A percentile compares a stretch with the other conserved stretches of the same genome.
Evolutionary conservation across 2,797 vertebrate genomes (phyloP).

Genomic region (Petrocephalus schoutedeni): DNA sequence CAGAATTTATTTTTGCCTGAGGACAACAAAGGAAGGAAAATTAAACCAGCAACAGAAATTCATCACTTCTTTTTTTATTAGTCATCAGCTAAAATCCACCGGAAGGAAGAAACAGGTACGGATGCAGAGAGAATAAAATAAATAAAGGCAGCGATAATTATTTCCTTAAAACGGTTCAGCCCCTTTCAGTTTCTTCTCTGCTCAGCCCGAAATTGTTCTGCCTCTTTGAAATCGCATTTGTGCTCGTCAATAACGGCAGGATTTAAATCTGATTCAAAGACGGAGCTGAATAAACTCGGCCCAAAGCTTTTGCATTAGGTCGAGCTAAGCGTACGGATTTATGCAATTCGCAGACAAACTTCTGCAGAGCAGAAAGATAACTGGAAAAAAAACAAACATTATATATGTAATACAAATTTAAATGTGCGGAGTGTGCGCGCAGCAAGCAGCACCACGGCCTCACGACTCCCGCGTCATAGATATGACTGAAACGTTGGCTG

Average conservation of each 20-base stretch:
- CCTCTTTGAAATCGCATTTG: conserved; percentile 3
- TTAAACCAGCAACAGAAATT: not conserved
- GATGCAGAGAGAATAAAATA: conserved; percentile 5
- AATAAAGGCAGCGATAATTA: conserved; percentile 13
- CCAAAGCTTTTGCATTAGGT: not conserved
- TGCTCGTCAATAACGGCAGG: conserved; percentile 7
- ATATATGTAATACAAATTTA: not conserved
- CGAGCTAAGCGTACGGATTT: not conserved
- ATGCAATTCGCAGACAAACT: not conserved
- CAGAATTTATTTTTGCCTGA: not conserved
- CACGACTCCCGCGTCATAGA: not conserved
- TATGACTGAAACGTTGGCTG: not conserved
- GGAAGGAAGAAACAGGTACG: conserved; percentile 1
- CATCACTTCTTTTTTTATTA: conserved; percentile 1
- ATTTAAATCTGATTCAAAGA: conserved; percentile 6
- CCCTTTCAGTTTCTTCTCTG: not conserved
- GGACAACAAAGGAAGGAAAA: not conserved
- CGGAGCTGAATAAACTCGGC: conserved; percentile 5
- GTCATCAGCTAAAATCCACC: not conserved
- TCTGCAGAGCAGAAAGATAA: not conserved
- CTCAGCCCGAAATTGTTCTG: not conserved
- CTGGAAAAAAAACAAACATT: not conserved
- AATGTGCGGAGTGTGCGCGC: not conserved
- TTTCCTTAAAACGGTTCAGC: not conserved
- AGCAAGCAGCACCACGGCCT: not conserved